These are phyloP conservation scores for Lepidostoma basale DNA, from an alignment of 1,140 invertebrate genomes.

Conservation along the genomic window DNA sequence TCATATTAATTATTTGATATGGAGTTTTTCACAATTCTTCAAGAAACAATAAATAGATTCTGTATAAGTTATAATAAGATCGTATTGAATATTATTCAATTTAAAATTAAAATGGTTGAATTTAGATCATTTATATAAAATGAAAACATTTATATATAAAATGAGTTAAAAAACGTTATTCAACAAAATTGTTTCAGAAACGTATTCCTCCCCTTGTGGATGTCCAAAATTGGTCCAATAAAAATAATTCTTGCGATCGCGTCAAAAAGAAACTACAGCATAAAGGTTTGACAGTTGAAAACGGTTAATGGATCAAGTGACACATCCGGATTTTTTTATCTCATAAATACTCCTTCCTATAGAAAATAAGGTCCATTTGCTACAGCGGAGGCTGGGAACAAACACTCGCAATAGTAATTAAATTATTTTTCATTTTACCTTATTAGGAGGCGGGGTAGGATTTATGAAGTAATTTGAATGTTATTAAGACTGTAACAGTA, in stretches of 20 bases:
- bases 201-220: neutral
- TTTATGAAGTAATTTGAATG: constrained; percentile 14
- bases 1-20: no score
- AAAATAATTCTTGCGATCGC: neutral
- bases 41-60: no score
- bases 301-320: constrained; percentile 15
- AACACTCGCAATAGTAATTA: constrained; percentile 9
- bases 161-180: no score
- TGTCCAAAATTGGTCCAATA: neutral
- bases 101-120: no score
- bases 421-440: neutral
- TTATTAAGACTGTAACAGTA: neutral
- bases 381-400: neutral
- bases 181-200: no score
- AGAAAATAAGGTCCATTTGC: neutral
- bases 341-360: neutral
- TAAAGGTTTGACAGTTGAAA: constrained; percentile 24
- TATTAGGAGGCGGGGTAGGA: neutral
- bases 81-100: no score
- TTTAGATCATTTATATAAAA: no score
- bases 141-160: no score
- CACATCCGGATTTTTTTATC: constrained; percentile 29
- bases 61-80: no score
- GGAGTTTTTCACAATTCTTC: no score
- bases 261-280: constrained; percentile 5